A percentile compares a stretch with the other conserved stretches of the same genome.
phyloP scores from a whole-genome alignment of 2,888 invertebrate species.

The Tanypteryx hageni region DNA sequence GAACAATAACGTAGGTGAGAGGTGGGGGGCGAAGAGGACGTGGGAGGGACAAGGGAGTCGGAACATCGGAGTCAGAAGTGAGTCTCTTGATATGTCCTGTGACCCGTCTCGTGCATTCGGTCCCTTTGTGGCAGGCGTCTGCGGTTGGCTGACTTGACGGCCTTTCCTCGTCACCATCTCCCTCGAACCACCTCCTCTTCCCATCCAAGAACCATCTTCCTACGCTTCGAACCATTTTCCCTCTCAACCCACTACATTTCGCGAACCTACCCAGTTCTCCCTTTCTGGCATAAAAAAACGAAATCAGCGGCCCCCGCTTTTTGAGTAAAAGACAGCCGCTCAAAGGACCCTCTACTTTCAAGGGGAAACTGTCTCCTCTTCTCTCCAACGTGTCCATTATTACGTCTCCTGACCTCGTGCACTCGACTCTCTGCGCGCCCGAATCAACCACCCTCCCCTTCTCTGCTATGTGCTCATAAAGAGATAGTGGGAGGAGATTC shows the following conservation, averaged over 20 bases:
- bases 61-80: background rate
- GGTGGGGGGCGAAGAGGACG: background rate
- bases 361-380: too few relatives aligned
- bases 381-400: too few relatives aligned
- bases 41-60: background rate
- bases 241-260: too few relatives aligned
- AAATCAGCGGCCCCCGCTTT: too few relatives aligned
- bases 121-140: background rate
- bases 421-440: background rate
- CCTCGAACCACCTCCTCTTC: background rate
- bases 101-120: background rate
- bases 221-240: too few relatives aligned
- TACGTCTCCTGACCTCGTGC: too few relatives aligned
- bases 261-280: too few relatives aligned
- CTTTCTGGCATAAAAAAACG: too few relatives aligned
- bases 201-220: background rate
- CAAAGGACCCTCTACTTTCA: too few relatives aligned
- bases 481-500: background rate
- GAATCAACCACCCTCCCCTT: background rate
- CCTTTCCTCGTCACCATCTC: background rate
- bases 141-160: background rate
- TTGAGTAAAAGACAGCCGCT: too few relatives aligned
- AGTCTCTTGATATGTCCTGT: constrained; percentile 4
- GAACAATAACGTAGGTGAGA: background rate
- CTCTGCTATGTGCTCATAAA: background rate